Conservation (phyloP, 2,797 vertebrate genomes). For the Spondyliosoma cantharus region DNA sequence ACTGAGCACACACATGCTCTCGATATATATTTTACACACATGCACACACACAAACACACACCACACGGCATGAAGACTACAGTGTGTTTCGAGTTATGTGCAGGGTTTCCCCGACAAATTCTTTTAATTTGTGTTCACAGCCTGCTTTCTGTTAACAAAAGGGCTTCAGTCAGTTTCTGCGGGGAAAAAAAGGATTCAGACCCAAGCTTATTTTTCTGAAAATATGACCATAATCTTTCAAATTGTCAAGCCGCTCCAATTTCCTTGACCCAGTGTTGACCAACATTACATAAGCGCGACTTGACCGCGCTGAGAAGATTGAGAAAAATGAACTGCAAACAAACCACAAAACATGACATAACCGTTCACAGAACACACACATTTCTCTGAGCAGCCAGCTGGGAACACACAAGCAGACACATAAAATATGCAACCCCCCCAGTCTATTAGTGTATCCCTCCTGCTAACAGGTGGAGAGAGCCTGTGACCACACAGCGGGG, state of each 20-base stretch:
- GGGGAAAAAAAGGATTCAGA: not conserved
- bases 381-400: constrained; percentile 57
- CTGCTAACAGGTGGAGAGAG: constrained; percentile 70
- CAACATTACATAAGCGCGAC: constrained; percentile 34
- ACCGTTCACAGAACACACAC: constrained; percentile 9
- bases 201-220: not conserved
- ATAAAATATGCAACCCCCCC: constrained; percentile 50
- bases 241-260: not conserved
- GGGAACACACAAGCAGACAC: constrained; percentile 57
- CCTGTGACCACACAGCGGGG: constrained; percentile 60
- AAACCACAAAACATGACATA: constrained; percentile 35
- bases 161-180: not conserved
- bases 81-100: not conserved
- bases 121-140: not conserved
- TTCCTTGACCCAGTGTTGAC: constrained; percentile 26
- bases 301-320: constrained; percentile 3
- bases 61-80: constrained; percentile 20
- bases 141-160: not conserved
- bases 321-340: constrained; percentile 16
- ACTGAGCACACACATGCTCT: constrained; percentile 42
- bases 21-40: constrained; percentile 15
- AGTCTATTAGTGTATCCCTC: constrained; percentile 11
- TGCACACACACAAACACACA: not conserved
- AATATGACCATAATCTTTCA: not conserved
- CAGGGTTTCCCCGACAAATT: not conserved